A percentile compares a stretch with the other conserved stretches of the same genome.
phyloP scores from a whole-genome alignment of 2,888 invertebrate genomes.

The Epinotia bilunana region DNA sequence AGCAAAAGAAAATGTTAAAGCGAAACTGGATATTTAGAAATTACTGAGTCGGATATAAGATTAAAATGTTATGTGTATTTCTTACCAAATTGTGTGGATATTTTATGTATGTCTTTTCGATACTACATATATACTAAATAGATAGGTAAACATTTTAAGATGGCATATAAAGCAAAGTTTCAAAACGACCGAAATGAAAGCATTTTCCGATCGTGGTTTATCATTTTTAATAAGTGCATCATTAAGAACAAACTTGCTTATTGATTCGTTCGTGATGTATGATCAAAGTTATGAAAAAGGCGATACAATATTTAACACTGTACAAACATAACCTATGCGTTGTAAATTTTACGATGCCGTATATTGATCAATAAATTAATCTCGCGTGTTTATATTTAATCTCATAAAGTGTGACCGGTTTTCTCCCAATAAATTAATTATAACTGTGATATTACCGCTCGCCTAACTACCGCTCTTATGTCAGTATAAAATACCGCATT shows the following conservation, averaged over 20 bases:
- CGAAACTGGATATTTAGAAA: not conserved
- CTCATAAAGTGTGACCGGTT: constrained; percentile 42
- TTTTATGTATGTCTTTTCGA: too few relatives aligned
- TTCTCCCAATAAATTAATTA: constrained; percentile 38
- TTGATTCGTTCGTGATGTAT: not conserved
- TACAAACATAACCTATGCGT: constrained; percentile 10
- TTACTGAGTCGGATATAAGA: not conserved
- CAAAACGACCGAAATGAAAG: not conserved
- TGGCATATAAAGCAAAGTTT: not conserved
- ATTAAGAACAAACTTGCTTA: not conserved
- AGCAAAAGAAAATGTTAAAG: not conserved
- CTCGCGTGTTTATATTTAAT: constrained; percentile 32
- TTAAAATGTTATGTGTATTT: not conserved
- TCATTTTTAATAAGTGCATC: not conserved
- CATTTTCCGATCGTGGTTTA: not conserved
- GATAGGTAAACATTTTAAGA: not conserved
- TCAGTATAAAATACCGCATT: constrained; percentile 46
- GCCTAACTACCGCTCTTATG: constrained; percentile 47
- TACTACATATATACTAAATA: not conserved
- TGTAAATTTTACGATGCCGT: constrained; percentile 28
- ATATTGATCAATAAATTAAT: constrained; percentile 36
- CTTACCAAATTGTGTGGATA: too few relatives aligned
- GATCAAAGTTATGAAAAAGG: constrained; percentile 8
- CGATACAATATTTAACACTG: constrained; percentile 15
- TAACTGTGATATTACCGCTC: constrained; percentile 45